Conservation (phyloP, 2,888 invertebrate species). For the Eristalinus sepulchralis region DNA sequence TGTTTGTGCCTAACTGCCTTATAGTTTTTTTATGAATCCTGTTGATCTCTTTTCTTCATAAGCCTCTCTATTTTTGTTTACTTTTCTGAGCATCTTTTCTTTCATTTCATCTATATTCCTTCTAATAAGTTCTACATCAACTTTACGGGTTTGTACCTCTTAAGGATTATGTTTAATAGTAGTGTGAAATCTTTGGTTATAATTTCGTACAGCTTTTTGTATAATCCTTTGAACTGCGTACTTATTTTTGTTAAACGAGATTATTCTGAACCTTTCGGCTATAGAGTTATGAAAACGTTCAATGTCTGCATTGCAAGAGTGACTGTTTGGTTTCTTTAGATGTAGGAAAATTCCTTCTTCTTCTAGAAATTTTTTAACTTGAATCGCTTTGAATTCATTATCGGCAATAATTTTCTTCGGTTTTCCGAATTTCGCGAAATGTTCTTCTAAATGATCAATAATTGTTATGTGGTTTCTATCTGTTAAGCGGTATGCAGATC, state of each 20-base stretch:
- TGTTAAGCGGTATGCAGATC: slow-evolving; percentile 3
- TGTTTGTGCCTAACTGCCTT: no score
- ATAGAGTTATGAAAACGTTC: no score
- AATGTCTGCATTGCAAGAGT: no score
- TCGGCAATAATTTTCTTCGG: neutral
- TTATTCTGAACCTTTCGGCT: no score
- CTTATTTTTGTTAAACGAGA: no score
- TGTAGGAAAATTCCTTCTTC: no score
- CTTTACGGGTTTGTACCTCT: neutral
- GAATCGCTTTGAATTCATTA: no score
- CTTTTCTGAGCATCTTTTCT: neutral
- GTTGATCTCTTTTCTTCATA: neutral
- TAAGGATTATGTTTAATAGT: neutral
- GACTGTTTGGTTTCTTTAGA: no score
- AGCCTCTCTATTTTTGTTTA: slow-evolving; percentile 1
- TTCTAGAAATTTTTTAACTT: no score
- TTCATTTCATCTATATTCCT: neutral
- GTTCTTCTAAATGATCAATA: neutral
- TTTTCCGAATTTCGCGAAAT: neutral
- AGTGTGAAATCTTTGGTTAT: no score
- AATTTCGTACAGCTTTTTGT: no score
- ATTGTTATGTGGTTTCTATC: slow-evolving; percentile 16
- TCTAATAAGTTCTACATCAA: neutral
- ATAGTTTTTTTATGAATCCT: slow-evolving; percentile 7
- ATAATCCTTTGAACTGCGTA: no score